phyloP scores from a whole-genome alignment of 2,113 vertebrate species.

The Sceloporus tristichus region DNA sequence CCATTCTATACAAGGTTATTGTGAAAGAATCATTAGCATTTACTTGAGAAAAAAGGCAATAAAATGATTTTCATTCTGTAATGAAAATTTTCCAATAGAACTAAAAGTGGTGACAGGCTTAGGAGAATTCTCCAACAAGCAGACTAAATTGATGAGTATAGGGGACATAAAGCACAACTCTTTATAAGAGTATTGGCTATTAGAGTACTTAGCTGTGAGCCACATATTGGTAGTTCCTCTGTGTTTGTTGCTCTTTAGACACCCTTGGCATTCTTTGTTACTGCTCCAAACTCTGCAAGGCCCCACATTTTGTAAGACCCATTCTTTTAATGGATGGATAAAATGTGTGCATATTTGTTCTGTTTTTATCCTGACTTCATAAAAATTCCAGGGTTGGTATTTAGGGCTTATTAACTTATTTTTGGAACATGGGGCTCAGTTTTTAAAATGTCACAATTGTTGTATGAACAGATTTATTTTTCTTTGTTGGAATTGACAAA shows the following conservation, averaged over 20 bases:
- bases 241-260: neutral
- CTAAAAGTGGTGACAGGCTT: too few relatives aligned
- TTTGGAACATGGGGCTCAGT: neutral
- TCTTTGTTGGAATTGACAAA: neutral
- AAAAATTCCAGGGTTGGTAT: neutral
- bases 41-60: neutral
- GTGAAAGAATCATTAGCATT: neutral
- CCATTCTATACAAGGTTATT: neutral
- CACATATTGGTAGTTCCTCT: too few relatives aligned
- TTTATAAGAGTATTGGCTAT: too few relatives aligned
- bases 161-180: too few relatives aligned
- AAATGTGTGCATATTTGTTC: neutral
- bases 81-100: too few relatives aligned
- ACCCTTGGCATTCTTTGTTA: neutral
- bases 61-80: neutral
- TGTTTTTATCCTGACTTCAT: neutral
- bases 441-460: neutral
- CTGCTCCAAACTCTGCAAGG: neutral
- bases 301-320: neutral
- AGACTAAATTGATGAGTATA: too few relatives aligned
- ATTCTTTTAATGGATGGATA: neutral
- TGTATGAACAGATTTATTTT: neutral
- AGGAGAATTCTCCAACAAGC: too few relatives aligned
- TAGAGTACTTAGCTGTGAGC: too few relatives aligned
- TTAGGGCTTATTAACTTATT: too few relatives aligned